phyloP scores from a whole-genome alignment of 2,888 invertebrate genomes.

The Plagodis dolabraria region DNA sequence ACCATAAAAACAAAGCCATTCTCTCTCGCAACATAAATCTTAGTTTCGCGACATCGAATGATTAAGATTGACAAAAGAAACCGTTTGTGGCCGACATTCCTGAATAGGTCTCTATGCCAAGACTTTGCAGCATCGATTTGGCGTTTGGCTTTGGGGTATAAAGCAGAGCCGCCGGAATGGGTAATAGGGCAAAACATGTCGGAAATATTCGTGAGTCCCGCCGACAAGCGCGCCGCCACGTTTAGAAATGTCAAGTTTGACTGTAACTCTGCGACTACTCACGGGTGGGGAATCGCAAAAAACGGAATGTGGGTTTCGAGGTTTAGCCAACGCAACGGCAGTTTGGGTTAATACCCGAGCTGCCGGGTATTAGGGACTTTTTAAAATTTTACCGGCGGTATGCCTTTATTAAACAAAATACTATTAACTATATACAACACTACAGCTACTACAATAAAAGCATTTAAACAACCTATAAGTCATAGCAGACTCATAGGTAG shows the following conservation, averaged over 20 bases:
- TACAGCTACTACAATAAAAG: too few relatives aligned
- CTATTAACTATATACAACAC: too few relatives aligned
- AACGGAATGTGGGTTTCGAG: constrained; percentile 37
- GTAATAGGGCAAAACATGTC: constrained; percentile 72
- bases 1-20: constrained; percentile 30
- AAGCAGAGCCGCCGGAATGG: constrained; percentile 65
- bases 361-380: not conserved
- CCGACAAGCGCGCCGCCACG: constrained; percentile 64
- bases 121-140: constrained; percentile 68
- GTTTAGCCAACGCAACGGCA: constrained; percentile 5
- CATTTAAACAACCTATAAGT: too few relatives aligned
- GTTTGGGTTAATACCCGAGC: too few relatives aligned
- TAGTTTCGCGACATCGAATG: constrained; percentile 56
- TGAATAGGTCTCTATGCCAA: constrained; percentile 47
- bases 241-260: constrained; percentile 61
- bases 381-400: too few relatives aligned
- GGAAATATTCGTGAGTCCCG: constrained; percentile 58
- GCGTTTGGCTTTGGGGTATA: constrained; percentile 53
- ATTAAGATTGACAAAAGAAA: constrained; percentile 69
- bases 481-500: too few relatives aligned
- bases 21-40: constrained; percentile 59
- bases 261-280: constrained; percentile 62
- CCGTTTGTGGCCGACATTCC: constrained; percentile 53
- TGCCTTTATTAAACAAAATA: too few relatives aligned
- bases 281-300: constrained; percentile 75